A percentile compares a stretch with the other conserved stretches of the same genome.
Evolutionary conservation across 2,888 invertebrate genomes (phyloP).

Genomic region (Macrophya alboannulata): DNA sequence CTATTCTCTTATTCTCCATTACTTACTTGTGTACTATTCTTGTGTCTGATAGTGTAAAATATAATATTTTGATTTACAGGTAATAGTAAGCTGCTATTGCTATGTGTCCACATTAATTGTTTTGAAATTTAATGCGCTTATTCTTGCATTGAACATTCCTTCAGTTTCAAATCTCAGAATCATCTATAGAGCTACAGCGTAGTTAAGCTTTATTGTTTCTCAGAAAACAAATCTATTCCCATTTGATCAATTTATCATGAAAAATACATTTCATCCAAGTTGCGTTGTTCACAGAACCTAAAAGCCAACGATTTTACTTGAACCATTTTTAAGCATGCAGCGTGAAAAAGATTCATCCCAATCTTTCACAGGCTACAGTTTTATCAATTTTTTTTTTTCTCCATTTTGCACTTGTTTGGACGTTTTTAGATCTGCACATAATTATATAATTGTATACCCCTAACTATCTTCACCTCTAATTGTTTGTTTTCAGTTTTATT

Average conservation of each 20-base stretch:
- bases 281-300: not conserved
- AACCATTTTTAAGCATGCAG: not conserved
- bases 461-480: not conserved
- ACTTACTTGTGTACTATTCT: not conserved
- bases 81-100: not conserved
- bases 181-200: not conserved
- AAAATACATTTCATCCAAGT: not conserved
- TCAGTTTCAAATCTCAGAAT: not conserved
- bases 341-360: conserved; percentile 4
- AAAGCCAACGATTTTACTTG: not conserved
- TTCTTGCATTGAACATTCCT: not conserved
- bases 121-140: not conserved
- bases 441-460: not conserved
- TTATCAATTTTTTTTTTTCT: not conserved
- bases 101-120: not conserved
- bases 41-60: conserved; percentile 15
- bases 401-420: not conserved
- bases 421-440: not conserved
- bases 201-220: not conserved
- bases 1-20: not conserved
- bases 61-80: not conserved
- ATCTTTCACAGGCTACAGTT: not conserved
- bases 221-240: too few species aligned
- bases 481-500: not conserved
- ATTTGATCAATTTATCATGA: not conserved